phyloP scores from a whole-genome alignment of 2,113 vertebrate species.

The Pampusana beccarii region DNA sequence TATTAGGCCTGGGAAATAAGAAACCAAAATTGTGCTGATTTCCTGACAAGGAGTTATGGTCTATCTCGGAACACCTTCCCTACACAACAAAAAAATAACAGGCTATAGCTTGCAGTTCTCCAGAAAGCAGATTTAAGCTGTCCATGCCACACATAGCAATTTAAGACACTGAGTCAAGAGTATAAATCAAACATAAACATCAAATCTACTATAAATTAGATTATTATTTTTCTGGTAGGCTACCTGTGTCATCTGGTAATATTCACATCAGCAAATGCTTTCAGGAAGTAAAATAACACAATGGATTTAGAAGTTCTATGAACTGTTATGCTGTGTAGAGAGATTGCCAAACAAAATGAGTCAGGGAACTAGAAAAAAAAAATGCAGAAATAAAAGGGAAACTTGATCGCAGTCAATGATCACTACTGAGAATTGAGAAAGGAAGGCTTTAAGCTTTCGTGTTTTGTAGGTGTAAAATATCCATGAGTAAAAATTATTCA shows the following conservation, averaged over 20 bases:
- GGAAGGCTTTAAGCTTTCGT: not conserved
- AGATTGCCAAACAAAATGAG: not conserved
- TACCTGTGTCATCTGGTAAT: slow-evolving; percentile 13
- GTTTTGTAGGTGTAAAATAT: not conserved
- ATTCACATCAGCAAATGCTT: not conserved
- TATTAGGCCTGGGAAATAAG: not conserved
- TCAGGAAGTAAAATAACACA: not conserved
- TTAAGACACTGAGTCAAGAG: not conserved
- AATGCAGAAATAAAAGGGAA: not conserved
- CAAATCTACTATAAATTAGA: slow-evolving; percentile 9
- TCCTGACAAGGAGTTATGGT: not conserved
- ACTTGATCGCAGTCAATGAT: not conserved
- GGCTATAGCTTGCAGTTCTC: not conserved
- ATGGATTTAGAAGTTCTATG: not conserved
- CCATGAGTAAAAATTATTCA: not conserved
- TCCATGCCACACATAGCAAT: not conserved
- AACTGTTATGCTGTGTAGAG: not conserved
- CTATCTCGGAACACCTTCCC: not conserved
- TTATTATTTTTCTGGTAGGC: not conserved
- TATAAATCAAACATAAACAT: slow-evolving; percentile 4
- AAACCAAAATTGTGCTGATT: not conserved
- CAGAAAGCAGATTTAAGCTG: not conserved
- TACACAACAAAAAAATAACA: not conserved
- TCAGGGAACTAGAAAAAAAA: not conserved
- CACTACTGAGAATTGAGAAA: not conserved